A percentile compares a stretch with the other conserved stretches of the same genome.
These are phyloP conservation scores for Myopa testacea DNA, from an alignment of 2,888 invertebrate genomes.

Conservation along the genomic window DNA sequence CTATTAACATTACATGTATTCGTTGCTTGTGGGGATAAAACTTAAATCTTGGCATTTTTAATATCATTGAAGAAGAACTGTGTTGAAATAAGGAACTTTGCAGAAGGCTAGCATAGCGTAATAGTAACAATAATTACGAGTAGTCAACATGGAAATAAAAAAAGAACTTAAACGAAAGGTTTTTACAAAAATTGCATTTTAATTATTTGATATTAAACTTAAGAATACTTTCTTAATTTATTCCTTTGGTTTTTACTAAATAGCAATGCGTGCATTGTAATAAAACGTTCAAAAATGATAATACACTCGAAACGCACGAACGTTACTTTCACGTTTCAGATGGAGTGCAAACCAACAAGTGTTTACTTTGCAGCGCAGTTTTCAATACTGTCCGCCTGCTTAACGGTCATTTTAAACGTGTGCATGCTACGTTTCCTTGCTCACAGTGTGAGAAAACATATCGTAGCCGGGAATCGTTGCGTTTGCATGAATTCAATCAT, in stretches of 20 bases:
- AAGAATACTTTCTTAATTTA: background rate
- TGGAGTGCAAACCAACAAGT: background rate
- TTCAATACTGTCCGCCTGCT: conserved; percentile 17
- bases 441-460: conserved; percentile 23
- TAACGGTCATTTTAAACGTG: conserved; percentile 25
- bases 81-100: too few species aligned
- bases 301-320: conserved; percentile 20
- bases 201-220: background rate
- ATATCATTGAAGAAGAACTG: too few species aligned
- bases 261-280: conserved; percentile 11
- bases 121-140: background rate
- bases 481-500: conserved; percentile 29
- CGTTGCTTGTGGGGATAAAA: too few species aligned
- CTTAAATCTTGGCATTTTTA: too few species aligned
- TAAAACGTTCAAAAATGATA: conserved; percentile 2
- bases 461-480: conserved; percentile 22
- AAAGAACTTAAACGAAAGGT: background rate
- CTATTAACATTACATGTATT: background rate
- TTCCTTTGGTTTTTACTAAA: background rate
- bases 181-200: background rate
- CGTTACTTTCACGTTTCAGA: conserved; percentile 12
- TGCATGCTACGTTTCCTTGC: conserved; percentile 23
- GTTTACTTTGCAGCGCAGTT: conserved; percentile 1
- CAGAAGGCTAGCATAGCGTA: too few species aligned
- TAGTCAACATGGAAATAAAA: background rate